Base-by-base conservation (phyloP, 2,888 invertebrate species). In the Euplexia lucipara region DNA sequence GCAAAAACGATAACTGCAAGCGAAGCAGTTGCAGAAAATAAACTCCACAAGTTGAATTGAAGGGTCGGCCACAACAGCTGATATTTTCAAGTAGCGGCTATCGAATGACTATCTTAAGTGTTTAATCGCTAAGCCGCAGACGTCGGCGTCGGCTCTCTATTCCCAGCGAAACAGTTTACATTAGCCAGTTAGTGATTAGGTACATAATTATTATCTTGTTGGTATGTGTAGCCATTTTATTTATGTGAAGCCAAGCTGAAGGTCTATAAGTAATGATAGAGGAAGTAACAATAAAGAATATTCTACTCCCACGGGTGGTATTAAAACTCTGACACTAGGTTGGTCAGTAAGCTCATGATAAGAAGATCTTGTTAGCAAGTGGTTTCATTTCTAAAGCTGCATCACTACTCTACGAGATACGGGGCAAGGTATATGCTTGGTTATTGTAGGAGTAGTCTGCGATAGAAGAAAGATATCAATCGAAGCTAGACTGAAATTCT, bases 101-200 rank as follows among this genome's bases (percentile, higher is more conserved):
- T 35, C 48, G 59, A 34, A 69, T 22, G 41, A 49, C 59, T 58
- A 61, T 52, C 35, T 68, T 20, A 32, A 69, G 70, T 60, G 18
- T 39, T 64, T n/a, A 8, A 67, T 39, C 32, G 22, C 41, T 45
- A 34, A 37, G 12, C 20, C n/a, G 34, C 20, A 64, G 53, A 39
- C 44, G 49, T 22, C 26, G 26, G n/a, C 26, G 26, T 26, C 42
- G 30, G 30, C 22, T 18, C 49, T 16, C 32, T 20, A 10, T 32
- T 26, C 26, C 14, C 18, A 10, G 32, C 42, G 37, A 16, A 71
- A 64, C 39, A 51, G 30, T 20, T 64, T n/a, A 4, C 39, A 41
- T 20, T 54, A n/a, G 26, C 8, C 1, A 34, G 39, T 49, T 41
- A 20, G 30, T 32, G 42, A 41, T 53, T 30, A 54, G 30, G 22